These are phyloP conservation scores for Oreochromis spilurus DNA, from an alignment of 2,113 vertebrate species.

Conservation along the genomic window DNA sequence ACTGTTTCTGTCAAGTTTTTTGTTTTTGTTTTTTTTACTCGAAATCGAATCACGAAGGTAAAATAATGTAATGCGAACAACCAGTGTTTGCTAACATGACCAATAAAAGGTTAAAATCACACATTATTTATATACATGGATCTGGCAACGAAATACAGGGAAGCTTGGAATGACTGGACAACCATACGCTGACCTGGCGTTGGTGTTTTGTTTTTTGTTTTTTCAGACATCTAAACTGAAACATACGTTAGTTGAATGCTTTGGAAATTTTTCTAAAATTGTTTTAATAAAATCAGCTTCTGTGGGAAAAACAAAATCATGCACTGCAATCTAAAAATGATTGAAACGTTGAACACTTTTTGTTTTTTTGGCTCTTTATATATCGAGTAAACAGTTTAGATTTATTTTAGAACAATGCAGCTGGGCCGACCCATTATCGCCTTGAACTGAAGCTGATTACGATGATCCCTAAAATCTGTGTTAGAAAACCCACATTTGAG, in stretches of 20 bases:
- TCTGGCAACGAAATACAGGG: background rate
- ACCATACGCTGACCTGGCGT: background rate
- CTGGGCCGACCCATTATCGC: background rate
- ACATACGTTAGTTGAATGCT: background rate
- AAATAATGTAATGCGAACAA: background rate
- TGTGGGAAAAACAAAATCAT: background rate
- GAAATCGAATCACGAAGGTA: background rate
- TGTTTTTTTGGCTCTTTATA: background rate
- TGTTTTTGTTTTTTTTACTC: background rate
- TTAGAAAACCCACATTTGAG: background rate
- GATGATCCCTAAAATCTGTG: background rate
- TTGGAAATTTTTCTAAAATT: background rate
- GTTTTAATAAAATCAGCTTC: background rate
- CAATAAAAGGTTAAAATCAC: slow-evolving; percentile 2
- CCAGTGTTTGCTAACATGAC: background rate
- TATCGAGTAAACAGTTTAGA: background rate
- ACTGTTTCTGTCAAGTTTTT: background rate
- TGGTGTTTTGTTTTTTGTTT: background rate
- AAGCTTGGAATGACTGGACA: background rate
- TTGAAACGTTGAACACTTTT: background rate
- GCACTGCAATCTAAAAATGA: background rate
- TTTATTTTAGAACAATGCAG: background rate
- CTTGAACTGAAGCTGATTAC: background rate
- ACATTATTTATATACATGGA: slow-evolving; percentile 5
- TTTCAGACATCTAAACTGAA: background rate